Evolutionary conservation across 2,888 invertebrate genomes (phyloP).

Genomic region (Euproctis similis): DNA sequence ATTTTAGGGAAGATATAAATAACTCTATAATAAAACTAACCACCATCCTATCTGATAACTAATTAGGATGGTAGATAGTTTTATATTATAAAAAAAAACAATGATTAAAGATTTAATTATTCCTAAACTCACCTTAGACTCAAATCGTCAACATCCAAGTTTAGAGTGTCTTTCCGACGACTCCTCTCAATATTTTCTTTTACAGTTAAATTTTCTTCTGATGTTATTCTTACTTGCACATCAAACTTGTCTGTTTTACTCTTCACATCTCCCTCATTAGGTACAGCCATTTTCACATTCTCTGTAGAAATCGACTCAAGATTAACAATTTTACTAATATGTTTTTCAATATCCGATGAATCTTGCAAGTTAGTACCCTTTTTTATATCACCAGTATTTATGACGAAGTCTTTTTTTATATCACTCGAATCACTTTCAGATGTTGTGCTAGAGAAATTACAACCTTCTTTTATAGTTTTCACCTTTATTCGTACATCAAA

Average conservation of each 20-base stretch:
- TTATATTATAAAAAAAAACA: no score
- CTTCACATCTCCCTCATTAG: constrained; percentile 59
- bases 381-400: constrained; percentile 26
- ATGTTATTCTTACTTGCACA: constrained; percentile 68
- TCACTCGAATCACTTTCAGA: constrained; percentile 55
- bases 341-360: constrained; percentile 19
- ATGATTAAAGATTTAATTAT: no score
- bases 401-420: constrained; percentile 23
- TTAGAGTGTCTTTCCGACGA: constrained; percentile 59
- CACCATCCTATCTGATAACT: no score
- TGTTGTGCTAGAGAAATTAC: constrained; percentile 46
- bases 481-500: constrained; percentile 75
- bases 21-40: no score
- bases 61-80: no score
- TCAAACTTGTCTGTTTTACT: constrained; percentile 63
- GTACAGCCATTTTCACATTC: constrained; percentile 66
- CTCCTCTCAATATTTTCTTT: constrained; percentile 49
- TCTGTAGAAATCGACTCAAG: constrained; percentile 49
- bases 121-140: constrained; percentile 66
- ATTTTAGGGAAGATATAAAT: no score
- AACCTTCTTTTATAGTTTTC: constrained; percentile 59
- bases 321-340: constrained; percentile 34
- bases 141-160: constrained; percentile 71
- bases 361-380: constrained; percentile 39
- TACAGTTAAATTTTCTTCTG: constrained; percentile 64